Evolutionary conservation across 1,140 invertebrate genomes (phyloP).

Genomic region (Drepana arcuata): DNA sequence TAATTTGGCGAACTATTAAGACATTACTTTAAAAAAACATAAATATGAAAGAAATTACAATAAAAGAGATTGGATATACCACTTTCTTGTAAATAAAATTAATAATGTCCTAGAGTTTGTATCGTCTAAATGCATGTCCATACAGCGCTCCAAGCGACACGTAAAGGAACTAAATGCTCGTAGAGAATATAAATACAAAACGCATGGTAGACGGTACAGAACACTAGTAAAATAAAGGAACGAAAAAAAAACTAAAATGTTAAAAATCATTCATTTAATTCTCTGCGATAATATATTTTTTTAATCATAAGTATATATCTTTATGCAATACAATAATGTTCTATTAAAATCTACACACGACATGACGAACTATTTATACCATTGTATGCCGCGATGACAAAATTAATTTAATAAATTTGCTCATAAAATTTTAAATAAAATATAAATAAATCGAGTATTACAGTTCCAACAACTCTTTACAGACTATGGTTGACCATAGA

Average conservation of each 20-base stretch:
- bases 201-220: too few relatives aligned
- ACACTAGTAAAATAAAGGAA: conserved; percentile 34
- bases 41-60: too few relatives aligned
- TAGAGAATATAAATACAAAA: conserved; percentile 18
- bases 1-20: too few relatives aligned
- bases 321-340: conserved; percentile 55
- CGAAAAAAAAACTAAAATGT: conserved; percentile 46
- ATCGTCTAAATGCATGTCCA: too few relatives aligned
- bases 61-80: too few relatives aligned
- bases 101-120: too few relatives aligned
- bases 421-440: conserved; percentile 58
- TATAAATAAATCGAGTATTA: conserved; percentile 71
- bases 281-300: conserved; percentile 57
- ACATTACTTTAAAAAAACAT: conserved; percentile 18
- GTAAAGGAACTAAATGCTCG: too few relatives aligned
- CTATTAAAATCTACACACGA: conserved; percentile 64
- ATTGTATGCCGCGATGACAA: conserved; percentile 51
- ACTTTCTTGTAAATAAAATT: too few relatives aligned
- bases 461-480: conserved; percentile 64
- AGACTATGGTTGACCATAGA: conserved; percentile 58
- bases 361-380: conserved; percentile 46
- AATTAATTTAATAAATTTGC: conserved; percentile 40
- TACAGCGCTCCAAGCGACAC: too few relatives aligned
- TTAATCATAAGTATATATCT: conserved; percentile 41
- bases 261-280: conserved; percentile 67